These are phyloP conservation scores for Galerucella calmariensis DNA, from an alignment of 2,888 invertebrate genomes.

Conservation along the genomic window DNA sequence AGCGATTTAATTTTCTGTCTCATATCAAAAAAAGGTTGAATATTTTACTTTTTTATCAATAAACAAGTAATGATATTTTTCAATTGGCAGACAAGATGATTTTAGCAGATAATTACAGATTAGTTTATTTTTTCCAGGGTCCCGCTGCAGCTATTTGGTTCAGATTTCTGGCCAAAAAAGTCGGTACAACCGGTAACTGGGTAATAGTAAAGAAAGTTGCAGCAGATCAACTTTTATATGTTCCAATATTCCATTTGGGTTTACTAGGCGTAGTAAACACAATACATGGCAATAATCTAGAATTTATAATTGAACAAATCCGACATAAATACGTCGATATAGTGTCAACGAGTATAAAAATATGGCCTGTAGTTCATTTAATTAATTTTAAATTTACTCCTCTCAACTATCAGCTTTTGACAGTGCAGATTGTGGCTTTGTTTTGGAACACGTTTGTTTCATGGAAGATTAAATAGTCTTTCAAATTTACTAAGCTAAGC, in stretches of 20 bases:
- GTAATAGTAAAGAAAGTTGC: slow-evolving; percentile 73
- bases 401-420: slow-evolving; percentile 82
- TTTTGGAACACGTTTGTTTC: slow-evolving; percentile 89
- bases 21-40: too few relatives aligned
- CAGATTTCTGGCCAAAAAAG: slow-evolving; percentile 64
- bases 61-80: too few relatives aligned
- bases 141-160: slow-evolving; percentile 79
- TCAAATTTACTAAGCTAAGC: too few relatives aligned
- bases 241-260: slow-evolving; percentile 73
- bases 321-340: slow-evolving; percentile 72
- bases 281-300: slow-evolving; percentile 70
- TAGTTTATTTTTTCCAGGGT: slow-evolving; percentile 63
- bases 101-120: neutral
- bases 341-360: slow-evolving; percentile 74
- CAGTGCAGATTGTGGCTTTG: slow-evolving; percentile 81
- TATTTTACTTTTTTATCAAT: too few relatives aligned
- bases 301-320: slow-evolving; percentile 69
- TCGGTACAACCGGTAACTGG: slow-evolving; percentile 24
- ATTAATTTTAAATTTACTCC: slow-evolving; percentile 88
- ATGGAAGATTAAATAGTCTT: slow-evolving; percentile 69
- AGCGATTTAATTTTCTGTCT: too few relatives aligned
- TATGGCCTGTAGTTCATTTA: slow-evolving; percentile 88
- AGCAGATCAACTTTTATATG: slow-evolving; percentile 79
- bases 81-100: too few relatives aligned
- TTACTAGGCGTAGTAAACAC: slow-evolving; percentile 71